Evolutionary conservation across 2,797 vertebrate genomes (phyloP), one percentile per base, ranked within the genome.

Genomic region (Sciurus vulgaris): DNA sequence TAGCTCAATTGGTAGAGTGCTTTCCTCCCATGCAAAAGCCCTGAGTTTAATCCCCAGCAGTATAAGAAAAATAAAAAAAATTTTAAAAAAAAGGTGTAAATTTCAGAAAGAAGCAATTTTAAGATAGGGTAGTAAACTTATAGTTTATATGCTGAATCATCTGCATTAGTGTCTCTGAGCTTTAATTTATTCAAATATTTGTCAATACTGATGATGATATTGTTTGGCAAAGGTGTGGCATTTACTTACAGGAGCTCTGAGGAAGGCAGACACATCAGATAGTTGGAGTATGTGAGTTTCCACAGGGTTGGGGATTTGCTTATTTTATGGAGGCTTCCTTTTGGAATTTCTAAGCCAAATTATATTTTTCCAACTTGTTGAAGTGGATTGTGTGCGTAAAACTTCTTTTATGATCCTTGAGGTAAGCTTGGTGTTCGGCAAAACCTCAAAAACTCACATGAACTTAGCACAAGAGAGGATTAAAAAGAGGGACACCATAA

Each of bases 181-280:
- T 33, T 88, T 83, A 82, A 78, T 84, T 78, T 89, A 49, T 95
- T 85, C 30, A 90, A 38, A 70, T 87, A 81, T 76, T 88, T 95
- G 47, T n/a, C 79, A 76, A 83, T 90, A 41, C 13, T 22, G 70
- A 5, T 76, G 44, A 59, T 72, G 65, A 78, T 17, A 49, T 51
- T 89, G 33, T 49, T 85, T 59, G 72, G 33, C 69, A 35, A 85
- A 73, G 28, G 85, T 35, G 1, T 9, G 12, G 47, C n/a, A 70
- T 81, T 91, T 72, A 44, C 59, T 72, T 51, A 78, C 44, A 22
- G 88, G 88, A 89, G 49, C 41, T 86, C 28, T 86, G 61, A 59
- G 41, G 4, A 81, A 12, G 30, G 2, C 73, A 67, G n/a, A 12
- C 22, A 18, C 33, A 38, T n/a, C 35, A 1, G 12, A 59, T 35